A percentile compares a stretch with the other conserved stretches of the same genome.
Evolutionary conservation across 2,113 vertebrate genomes (phyloP).

Genomic region (Xerus inauris): DNA sequence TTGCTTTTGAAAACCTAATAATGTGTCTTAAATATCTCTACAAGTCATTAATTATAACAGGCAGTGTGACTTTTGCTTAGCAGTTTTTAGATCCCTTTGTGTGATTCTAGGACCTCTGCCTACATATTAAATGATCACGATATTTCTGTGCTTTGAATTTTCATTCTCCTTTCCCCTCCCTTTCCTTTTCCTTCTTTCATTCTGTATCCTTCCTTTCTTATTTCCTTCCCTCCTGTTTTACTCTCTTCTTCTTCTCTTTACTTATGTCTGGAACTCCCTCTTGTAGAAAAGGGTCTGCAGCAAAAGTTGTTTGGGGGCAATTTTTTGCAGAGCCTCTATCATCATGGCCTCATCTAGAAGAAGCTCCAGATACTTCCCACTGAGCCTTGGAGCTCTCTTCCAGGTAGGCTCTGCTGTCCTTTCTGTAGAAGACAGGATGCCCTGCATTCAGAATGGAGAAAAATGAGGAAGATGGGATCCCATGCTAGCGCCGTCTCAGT

Average conservation of each 20-base stretch:
- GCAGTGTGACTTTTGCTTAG: not conserved
- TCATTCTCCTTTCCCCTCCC: not conserved
- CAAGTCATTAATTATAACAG: not conserved
- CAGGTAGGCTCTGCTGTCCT: no score
- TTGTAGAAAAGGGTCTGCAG: not conserved
- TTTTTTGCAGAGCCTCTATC: not conserved
- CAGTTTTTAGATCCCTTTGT: not conserved
- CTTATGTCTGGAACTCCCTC: not conserved
- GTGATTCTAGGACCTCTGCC: not conserved
- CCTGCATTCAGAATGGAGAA: not conserved
- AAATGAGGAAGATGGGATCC: not conserved
- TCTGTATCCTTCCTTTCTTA: not conserved
- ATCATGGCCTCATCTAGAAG: not conserved
- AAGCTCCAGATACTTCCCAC: not conserved
- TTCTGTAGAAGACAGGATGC: not conserved
- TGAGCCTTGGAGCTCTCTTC: not conserved
- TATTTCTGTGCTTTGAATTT: not conserved
- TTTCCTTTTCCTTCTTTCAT: not conserved
- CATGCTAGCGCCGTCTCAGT: not conserved
- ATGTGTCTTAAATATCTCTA: not conserved
- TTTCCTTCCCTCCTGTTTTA: not conserved
- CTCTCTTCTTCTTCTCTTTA: not conserved
- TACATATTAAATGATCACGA: not conserved
- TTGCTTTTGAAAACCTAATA: not conserved
- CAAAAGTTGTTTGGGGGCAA: not conserved